These are phyloP conservation scores for Mellilla xanthometata DNA, from an alignment of 2,888 invertebrate species.

Conservation along the genomic window DNA sequence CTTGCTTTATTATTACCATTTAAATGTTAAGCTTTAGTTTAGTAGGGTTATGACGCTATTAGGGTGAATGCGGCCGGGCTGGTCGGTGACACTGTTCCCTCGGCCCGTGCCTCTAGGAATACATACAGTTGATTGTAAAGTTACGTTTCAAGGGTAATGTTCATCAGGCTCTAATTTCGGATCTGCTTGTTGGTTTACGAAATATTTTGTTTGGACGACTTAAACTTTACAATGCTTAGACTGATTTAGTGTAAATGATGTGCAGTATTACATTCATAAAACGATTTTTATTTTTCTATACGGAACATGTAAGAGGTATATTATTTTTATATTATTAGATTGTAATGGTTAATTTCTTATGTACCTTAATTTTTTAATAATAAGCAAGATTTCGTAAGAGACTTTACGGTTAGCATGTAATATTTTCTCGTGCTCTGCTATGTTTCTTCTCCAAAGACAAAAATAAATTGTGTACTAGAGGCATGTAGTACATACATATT, in stretches of 20 bases:
- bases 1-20: slow-evolving; percentile 83
- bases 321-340: slow-evolving; percentile 73
- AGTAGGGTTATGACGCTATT: slow-evolving; percentile 59
- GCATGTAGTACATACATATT: slow-evolving; percentile 31
- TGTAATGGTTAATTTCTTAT: slow-evolving; percentile 52
- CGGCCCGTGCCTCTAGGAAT: slow-evolving; percentile 52
- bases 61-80: slow-evolving; percentile 30
- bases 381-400: slow-evolving; percentile 54
- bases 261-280: slow-evolving; percentile 76
- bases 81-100: slow-evolving; percentile 28
- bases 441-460: slow-evolving; percentile 34
- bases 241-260: slow-evolving; percentile 77
- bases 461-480: slow-evolving; percentile 13
- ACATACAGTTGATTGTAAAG: slow-evolving; percentile 11
- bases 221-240: slow-evolving; percentile 64
- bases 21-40: slow-evolving; percentile 72
- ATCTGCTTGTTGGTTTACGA: slow-evolving; percentile 11
- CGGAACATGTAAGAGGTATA: slow-evolving; percentile 64
- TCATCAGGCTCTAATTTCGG: slow-evolving; percentile 22
- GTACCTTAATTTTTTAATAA: slow-evolving; percentile 38
- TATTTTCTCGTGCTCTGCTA: slow-evolving; percentile 32
- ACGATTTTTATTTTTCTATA: slow-evolving; percentile 74
- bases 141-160: slow-evolving; percentile 17
- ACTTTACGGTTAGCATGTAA: slow-evolving; percentile 37
- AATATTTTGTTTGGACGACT: slow-evolving; percentile 22